Base-by-base conservation (phyloP, 2,113 vertebrate genomes). In the Asarcornis scutulata region DNA sequence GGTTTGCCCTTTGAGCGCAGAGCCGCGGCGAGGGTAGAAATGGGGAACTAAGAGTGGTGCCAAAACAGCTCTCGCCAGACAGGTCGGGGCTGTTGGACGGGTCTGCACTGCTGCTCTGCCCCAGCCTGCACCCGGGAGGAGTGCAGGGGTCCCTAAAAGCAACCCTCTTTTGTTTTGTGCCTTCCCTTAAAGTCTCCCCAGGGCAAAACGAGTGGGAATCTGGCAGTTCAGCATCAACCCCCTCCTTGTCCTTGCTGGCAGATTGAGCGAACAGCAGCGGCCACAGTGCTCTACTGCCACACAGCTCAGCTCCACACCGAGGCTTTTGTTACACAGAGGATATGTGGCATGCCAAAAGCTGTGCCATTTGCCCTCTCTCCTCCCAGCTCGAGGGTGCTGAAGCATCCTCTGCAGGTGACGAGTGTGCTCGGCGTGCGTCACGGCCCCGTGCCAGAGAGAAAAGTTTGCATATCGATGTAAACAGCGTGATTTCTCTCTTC, bases 81-180 rank as follows among this genome's bases (percentile, higher is more conserved):
- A 95, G 88, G 96, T 95, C 3, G 56, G 88, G 53, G 94, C 92
- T 88, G 95, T 93, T 1, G 1, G 85, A 86, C 64, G 6, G 89
- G 62, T 63, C 23, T 26, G 36, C 7, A 16, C 16, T 63, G 62
- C 36, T 64, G 48, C 48, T 50, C 48, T 23, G 48, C 48, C 48
- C 48, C 6, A 11, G 48, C 22, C 22, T 50, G 48, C 48, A 23
- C 48, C 48, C 21, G 10, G 11, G 21, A 50, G 11, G 48, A 23
- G 20, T 48, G 22, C 52, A 55, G 52, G 52, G 26, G 52, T 29
- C 52, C 52, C 52, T 25, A 25, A 25, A 52, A 52, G 50, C 50
- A 52, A 23, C 50, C 60, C 26, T 36, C 16, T 36, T 40, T 25
- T 63, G 25, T 63, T 63, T 36, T 27, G 25, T 63, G 50, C 50